phyloP scores from a whole-genome alignment of 1,140 invertebrate genomes.

The Lutraria rhynchaena region DNA sequence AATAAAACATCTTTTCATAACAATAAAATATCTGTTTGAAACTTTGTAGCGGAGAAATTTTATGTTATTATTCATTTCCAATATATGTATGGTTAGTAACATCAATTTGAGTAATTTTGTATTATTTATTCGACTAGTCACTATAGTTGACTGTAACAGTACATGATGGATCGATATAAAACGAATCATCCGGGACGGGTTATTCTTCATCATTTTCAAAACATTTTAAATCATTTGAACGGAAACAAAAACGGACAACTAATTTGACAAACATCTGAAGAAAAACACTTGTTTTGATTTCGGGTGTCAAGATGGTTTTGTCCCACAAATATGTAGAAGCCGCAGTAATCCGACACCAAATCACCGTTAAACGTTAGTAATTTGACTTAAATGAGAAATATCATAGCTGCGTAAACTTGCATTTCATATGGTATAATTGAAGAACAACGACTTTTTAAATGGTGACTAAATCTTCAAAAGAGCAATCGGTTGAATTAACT shows the following conservation, averaged over 20 bases:
- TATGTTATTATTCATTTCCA: no score
- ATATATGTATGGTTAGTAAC: no score
- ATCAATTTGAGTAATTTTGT: no score
- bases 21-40: no score
- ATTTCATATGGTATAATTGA: not conserved
- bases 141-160: no score
- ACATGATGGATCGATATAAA: no score
- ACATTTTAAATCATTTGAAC: slow-evolving; percentile 28
- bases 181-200: no score
- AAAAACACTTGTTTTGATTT: slow-evolving; percentile 1
- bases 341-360: not conserved
- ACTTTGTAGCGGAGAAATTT: no score
- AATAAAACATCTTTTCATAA: no score
- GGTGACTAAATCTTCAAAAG: slow-evolving; percentile 12
- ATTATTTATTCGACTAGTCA: no score
- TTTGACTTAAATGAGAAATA: not conserved
- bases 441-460: not conserved
- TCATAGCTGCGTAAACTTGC: not conserved
- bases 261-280: not conserved
- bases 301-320: slow-evolving; percentile 15
- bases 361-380: not conserved
- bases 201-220: slow-evolving; percentile 35
- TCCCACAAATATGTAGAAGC: slow-evolving; percentile 21
- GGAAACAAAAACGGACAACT: slow-evolving; percentile 15
- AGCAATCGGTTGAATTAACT: not conserved